phyloP scores from a whole-genome alignment of 2,888 invertebrate genomes.

The Tanypteryx hageni region DNA sequence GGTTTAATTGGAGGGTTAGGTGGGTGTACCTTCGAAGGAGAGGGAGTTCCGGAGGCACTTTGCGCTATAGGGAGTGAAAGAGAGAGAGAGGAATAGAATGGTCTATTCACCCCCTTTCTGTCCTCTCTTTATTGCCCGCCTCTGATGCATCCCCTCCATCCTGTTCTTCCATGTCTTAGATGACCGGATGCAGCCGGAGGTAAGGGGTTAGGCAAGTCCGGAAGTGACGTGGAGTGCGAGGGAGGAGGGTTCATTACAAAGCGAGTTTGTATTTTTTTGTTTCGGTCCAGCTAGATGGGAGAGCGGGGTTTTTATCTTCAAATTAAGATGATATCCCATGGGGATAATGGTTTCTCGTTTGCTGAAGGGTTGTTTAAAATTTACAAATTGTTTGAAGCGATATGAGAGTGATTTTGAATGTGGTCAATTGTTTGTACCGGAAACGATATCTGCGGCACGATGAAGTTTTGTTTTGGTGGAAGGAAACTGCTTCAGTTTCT shows the following conservation, averaged over 20 bases:
- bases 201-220: conserved; percentile 53
- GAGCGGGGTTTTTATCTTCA: too few species aligned
- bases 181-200: conserved; percentile 33
- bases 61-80: conserved; percentile 40
- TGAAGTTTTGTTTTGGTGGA: too few species aligned
- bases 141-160: background rate
- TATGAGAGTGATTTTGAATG: too few species aligned
- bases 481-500: too few species aligned
- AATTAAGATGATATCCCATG: too few species aligned
- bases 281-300: too few species aligned
- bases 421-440: too few species aligned
- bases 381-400: too few species aligned
- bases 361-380: too few species aligned
- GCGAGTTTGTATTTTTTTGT: background rate
- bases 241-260: background rate
- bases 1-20: background rate
- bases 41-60: background rate
- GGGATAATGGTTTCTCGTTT: too few species aligned
- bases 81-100: background rate
- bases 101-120: background rate
- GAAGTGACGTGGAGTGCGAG: conserved; percentile 43
- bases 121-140: background rate
- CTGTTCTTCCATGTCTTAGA: background rate
- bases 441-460: too few species aligned
- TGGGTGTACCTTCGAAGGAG: background rate